Conservation (phyloP, 2,888 invertebrate species). For the Steinernema hermaphroditum region DNA sequence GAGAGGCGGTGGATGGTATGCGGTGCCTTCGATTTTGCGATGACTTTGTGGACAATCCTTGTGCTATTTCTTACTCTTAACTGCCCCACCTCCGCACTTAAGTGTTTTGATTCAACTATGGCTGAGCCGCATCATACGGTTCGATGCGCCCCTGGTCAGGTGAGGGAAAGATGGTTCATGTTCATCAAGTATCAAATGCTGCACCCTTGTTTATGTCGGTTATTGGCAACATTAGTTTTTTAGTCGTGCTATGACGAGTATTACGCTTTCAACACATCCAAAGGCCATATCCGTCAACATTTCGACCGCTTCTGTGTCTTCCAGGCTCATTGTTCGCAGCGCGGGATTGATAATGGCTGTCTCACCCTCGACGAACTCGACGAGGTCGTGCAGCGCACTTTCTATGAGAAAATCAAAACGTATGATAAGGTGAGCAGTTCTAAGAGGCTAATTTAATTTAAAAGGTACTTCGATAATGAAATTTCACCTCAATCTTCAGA, state of each 20-base stretch:
- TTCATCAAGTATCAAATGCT: no score
- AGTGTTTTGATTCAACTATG: conserved; percentile 50
- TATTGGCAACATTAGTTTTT: conserved; percentile 26
- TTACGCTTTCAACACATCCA: conserved; percentile 46
- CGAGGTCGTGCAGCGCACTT: conserved; percentile 45
- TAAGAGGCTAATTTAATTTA: background rate
- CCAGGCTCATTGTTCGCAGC: conserved; percentile 44
- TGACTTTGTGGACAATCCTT: conserved; percentile 34
- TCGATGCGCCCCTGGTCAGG: conserved; percentile 12
- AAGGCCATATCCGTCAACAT: conserved; percentile 44
- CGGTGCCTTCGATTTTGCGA: background rate
- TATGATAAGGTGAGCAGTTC: background rate
- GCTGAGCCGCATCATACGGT: conserved; percentile 40
- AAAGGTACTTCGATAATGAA: background rate
- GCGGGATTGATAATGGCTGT: conserved; percentile 50
- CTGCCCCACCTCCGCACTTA: conserved; percentile 32
- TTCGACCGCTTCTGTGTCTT: conserved; percentile 56
- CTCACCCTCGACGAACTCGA: conserved; percentile 44
- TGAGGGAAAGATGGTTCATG: no score
- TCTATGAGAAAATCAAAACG: background rate
- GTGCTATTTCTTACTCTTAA: conserved; percentile 34
- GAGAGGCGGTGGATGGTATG: background rate
- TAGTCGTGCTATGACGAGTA: conserved; percentile 50
- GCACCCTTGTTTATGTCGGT: conserved; percentile 24
- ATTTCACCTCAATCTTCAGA: background rate